A percentile compares a stretch with the other conserved stretches of the same genome.
Evolutionary conservation across 1,140 invertebrate species (phyloP).

Genomic region (Apolygus lucorum): DNA sequence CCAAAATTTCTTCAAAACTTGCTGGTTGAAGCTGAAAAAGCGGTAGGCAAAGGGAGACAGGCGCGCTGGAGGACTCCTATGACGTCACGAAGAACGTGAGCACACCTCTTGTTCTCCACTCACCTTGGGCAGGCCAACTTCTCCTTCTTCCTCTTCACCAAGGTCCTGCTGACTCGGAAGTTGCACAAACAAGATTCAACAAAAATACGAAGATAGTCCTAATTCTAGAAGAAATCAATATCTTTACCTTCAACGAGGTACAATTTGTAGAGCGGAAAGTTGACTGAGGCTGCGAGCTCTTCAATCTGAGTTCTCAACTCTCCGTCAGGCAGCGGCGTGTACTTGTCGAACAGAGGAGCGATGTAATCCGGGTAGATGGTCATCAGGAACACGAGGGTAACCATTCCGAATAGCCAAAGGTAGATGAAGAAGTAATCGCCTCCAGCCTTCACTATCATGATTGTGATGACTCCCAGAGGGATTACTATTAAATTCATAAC

Average conservation of each 20-base stretch:
- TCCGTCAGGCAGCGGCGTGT: constrained; percentile 89
- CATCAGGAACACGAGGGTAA: constrained; percentile 65
- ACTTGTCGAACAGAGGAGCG: constrained; percentile 97
- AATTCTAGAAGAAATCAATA: no score
- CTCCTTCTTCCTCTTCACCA: no score
- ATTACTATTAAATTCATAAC: constrained; percentile 66
- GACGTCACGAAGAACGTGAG: no score
- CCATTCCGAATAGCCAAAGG: constrained; percentile 82
- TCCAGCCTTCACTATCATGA: constrained; percentile 82
- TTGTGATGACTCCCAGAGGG: constrained; percentile 69
- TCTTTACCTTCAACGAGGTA: constrained; percentile 92
- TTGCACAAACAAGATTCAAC: no score
- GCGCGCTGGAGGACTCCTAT: no score
- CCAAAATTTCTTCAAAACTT: no score
- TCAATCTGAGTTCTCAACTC: constrained; percentile 80
- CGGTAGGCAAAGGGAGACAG: no score
- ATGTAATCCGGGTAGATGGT: constrained; percentile 95
- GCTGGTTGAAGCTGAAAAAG: no score
- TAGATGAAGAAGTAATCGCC: constrained; percentile 92
- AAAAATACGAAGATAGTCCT: no score
- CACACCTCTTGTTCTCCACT: no score
- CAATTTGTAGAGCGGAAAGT: constrained; percentile 90
- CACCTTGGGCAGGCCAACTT: no score
- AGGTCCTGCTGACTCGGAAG: no score
- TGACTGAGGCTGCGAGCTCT: constrained; percentile 70